Percentiles rank a stretch among this genome's conserved stretches.
phyloP scores from a whole-genome alignment of 1,140 invertebrate genomes.

The Latrodectus geometricus region DNA sequence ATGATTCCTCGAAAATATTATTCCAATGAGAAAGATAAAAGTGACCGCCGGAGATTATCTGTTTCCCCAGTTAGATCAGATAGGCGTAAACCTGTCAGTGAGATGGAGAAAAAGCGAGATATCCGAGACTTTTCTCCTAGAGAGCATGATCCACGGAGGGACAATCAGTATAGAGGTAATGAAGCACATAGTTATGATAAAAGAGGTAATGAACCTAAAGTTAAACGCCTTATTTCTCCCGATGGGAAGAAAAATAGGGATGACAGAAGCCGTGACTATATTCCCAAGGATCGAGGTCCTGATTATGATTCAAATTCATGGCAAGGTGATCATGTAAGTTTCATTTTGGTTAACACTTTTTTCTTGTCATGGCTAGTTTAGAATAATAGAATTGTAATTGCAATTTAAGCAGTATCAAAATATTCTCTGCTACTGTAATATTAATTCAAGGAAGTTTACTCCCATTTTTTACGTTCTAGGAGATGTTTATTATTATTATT shows the following conservation, averaged over 20 bases:
- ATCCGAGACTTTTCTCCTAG: constrained; percentile 21
- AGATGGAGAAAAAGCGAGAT: constrained; percentile 41
- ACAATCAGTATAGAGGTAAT: constrained; percentile 15
- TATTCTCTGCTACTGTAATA: too few species aligned
- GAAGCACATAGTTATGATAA: constrained; percentile 48
- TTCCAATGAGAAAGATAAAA: constrained; percentile 35
- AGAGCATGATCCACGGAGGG: constrained; percentile 34
- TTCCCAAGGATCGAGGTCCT: constrained; percentile 12
- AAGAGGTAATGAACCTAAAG: constrained; percentile 20
- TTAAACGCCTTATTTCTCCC: constrained; percentile 8
- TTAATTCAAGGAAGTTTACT: too few species aligned
- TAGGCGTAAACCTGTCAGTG: constrained; percentile 10
- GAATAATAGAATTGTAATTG: too few species aligned
- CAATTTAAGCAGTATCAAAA: too few species aligned
- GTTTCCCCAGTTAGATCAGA: constrained; percentile 34
- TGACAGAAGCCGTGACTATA: constrained; percentile 22
- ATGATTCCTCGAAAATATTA: constrained; percentile 8
- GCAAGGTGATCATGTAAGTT: constrained; percentile 55
- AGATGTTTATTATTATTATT: too few species aligned
- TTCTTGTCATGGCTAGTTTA: too few species aligned
- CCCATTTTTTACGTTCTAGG: too few species aligned
- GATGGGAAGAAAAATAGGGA: constrained; percentile 41
- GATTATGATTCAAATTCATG: constrained; percentile 46
- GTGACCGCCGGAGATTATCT: constrained; percentile 6
- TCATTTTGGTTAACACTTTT: background rate